Evolutionary conservation across 2,888 invertebrate genomes (phyloP).

Genomic region (Nomada ruficornis): DNA sequence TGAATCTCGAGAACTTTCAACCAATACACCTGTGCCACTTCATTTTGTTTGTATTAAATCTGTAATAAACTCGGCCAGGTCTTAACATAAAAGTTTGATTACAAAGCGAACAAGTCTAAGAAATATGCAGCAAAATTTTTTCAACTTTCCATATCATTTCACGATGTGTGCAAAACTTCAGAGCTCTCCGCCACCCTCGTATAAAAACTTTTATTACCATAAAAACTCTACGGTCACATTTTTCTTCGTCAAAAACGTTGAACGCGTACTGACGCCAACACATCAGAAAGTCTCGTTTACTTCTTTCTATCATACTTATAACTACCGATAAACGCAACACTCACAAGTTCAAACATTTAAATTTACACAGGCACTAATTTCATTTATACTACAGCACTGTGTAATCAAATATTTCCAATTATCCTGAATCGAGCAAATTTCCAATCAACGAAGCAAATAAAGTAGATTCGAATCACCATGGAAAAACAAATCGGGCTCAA

Average conservation of each 20-base stretch:
- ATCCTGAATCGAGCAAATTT: background rate
- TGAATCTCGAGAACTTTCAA: too few species aligned
- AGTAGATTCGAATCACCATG: background rate
- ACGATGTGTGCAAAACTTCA: background rate
- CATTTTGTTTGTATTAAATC: background rate
- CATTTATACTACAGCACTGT: background rate
- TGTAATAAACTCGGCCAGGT: background rate
- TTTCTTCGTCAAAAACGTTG: background rate
- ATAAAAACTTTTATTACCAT: slow-evolving; percentile 10
- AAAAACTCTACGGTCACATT: background rate
- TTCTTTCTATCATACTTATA: background rate
- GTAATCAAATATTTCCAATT: background rate
- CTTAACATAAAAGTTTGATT: background rate
- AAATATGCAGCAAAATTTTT: background rate
- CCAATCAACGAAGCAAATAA: background rate
- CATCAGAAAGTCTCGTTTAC: background rate
- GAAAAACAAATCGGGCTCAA: background rate
- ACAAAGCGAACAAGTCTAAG: background rate
- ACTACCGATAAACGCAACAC: background rate
- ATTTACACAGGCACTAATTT: slow-evolving; percentile 18
- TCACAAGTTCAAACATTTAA: background rate
- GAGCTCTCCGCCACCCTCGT: background rate
- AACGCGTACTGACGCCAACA: background rate
- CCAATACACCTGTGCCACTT: too few species aligned
- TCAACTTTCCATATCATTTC: background rate